Evolutionary conservation across 2,888 invertebrate species (phyloP), one percentile per base, ranked within the genome.

Genomic region (Pachliopta kotzebuea): DNA sequence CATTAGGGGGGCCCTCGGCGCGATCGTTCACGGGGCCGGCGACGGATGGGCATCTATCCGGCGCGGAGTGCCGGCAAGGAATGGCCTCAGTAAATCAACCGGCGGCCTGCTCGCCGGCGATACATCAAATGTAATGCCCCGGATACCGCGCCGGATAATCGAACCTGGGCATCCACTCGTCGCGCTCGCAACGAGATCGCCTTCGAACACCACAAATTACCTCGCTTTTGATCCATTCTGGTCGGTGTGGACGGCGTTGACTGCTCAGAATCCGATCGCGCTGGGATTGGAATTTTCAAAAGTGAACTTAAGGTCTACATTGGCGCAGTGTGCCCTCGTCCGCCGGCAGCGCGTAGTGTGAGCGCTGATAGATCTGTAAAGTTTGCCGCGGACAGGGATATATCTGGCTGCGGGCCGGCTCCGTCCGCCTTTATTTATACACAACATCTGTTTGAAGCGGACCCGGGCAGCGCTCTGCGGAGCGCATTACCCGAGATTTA

Each of bases 361-460:
- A 82, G 79, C 72, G 75, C 83, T 83, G 88, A 90, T 89, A 90
- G 89, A 90, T 89, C 89, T 89, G 88, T 90, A 88, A 88, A 90
- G 90, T 90, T 88, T 87, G 88, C 90, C 88, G 90, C 90, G 86
- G 90, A 90, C 90, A 85, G 86, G 89, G 88, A 91, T 90, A 91
- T 90, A 90, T 91, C 90, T 90, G 88, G 88, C 86, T n/a, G n/a
- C n/a, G n/a, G 88, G 89, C 85, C 89, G 90, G 90, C 90, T 90
- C 90, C 84, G 90, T 90, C 88, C 88, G 82, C 86, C 89, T 90
- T 91, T 90, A 91, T 91, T 90, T 90, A 90, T 90, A 90, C 86
- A 88, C 86, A 90, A 88, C 90, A 90, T 90, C 90, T 91, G 90
- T 91, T 90, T 88, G 90, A 88, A 90, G 90, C 86, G 81, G 89